Evolutionary conservation across 2,797 vertebrate genomes (phyloP), one percentile per base, ranked within the genome.

Genomic region (Clarias pachynema): DNA sequence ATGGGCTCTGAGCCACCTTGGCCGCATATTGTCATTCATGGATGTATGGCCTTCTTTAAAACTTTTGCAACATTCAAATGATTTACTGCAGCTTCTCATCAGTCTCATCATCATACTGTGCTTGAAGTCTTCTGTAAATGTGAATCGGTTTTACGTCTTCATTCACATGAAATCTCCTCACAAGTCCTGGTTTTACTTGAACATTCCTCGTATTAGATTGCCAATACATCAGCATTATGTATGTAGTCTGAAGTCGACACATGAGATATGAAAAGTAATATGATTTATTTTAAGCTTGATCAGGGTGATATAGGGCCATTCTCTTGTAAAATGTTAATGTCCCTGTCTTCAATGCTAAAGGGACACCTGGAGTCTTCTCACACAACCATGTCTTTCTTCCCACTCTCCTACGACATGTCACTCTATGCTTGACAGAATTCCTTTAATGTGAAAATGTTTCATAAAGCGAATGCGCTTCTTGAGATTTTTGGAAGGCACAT

Each of bases 221-320:
- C 63, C 59, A 85, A 20, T n/a, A 80, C 37, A 75, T 63, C 34
- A 78, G 37, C 49, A 66, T 15, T 73, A 40, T 34, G 16, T 59
- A 14, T 29, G 18, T 49, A 37, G 40, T 16, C 37, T 26, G 22
- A 63, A 5, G 22, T 63, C 1, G 15, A 63, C 34, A 81, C 40
- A 60, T 37, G 5, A 24, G 22, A n/a, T 37, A 78, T 78, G 12
- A 24, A 60, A 60, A 12, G 5, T 65, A n/a, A 65, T 26, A 79
- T 79, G 14, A 40, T n/a, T 40, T 34, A 0, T 49, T 62, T 68
- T 69, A 79, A 49, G 57, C 1, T 26, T 74, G 34, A 20, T 29
- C 57, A 77, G 29, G 29, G 18, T 59, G 34, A 34, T 34, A 59
- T 37, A 12, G 37, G 31, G 29, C 31, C 5, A 8, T 40, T 37